Conservation (phyloP, 2,113 vertebrate genomes). For the Callionymus lyra region DNA sequence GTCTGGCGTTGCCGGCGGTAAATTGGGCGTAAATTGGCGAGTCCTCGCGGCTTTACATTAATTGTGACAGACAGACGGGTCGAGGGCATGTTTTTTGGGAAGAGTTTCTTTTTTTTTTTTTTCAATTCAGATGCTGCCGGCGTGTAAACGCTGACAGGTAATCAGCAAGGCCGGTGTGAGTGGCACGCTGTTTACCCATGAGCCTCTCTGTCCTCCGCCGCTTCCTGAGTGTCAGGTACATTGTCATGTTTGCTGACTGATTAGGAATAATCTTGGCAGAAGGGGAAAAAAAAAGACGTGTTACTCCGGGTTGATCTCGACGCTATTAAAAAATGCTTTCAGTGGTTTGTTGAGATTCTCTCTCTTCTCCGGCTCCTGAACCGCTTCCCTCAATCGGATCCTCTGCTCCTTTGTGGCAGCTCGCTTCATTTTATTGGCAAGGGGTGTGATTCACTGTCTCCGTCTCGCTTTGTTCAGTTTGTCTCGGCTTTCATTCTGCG, state of each 20-base stretch:
- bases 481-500: conserved; percentile 29
- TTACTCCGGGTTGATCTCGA: conserved; percentile 24
- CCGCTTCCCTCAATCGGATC: conserved; percentile 35
- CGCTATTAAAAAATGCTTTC: conserved; percentile 49
- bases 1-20: conserved; percentile 36
- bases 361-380: conserved; percentile 27
- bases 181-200: conserved; percentile 44
- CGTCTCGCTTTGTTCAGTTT: conserved; percentile 39
- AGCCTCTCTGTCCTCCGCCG: conserved; percentile 33
- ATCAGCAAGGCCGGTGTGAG: conserved; percentile 38
- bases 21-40: conserved; percentile 55
- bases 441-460: conserved; percentile 38
- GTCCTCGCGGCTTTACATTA: conserved; percentile 50
- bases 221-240: conserved; percentile 26
- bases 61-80: conserved; percentile 55
- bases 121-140: conserved; percentile 52
- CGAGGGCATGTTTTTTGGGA: conserved; percentile 49
- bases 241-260: conserved; percentile 43
- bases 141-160: conserved; percentile 54
- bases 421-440: conserved; percentile 42
- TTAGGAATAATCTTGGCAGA: conserved; percentile 21
- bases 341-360: conserved; percentile 29
- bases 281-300: too few relatives aligned
- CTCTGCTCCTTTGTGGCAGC: conserved; percentile 45
- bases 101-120: too few relatives aligned